Base-by-base conservation (phyloP, 2,113 vertebrate species). In the Hippolais icterina region DNA sequence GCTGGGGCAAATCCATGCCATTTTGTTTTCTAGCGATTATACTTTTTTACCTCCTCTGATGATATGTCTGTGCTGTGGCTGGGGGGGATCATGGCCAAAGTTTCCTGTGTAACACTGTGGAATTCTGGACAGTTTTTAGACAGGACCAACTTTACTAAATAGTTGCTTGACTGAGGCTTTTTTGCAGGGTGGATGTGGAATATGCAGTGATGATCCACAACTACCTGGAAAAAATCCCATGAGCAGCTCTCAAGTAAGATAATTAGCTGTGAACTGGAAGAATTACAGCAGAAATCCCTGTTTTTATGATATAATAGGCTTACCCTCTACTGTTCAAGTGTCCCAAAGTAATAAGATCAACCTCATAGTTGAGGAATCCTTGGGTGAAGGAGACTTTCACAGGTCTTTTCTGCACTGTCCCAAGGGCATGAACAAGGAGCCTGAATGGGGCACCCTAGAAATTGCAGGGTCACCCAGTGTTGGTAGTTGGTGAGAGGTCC, bases 351-450 rank as follows among this genome's bases (percentile, higher is more conserved):
- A 19, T 80, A 83, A 63, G 53, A 75, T 86, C 61, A 77, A 6
- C 28, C 41, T 92, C n/a, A 70, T 9, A 83, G 22, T 0, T 31
- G 76, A 86, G 60, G 83, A 83, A 86, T 74, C 81, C 42, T 76
- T 93, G 72, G 44, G 60, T 83, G 79, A 91, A 94, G 88, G 90
- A 94, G 88, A 94, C 54, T 72, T 83, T 57, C 39, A 29, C 12
- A 47, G 49, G 17, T 42, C 21, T 74, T 83, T 83, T 37, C 83
- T 60, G 52, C 33, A 15, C 33, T 2, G 5, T 77, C 47, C 47
- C 22, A 64, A 31, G 46, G 31, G 22, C 0, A 4, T 18, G 39
- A 78, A 44, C 10, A 56, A n/a, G 28, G 17, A 64, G 8, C 5
- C 2, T 27, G 83, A 66, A 41, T 6, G 27, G 42, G 39, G 54